A percentile compares a stretch with the other conserved stretches of the same genome.
These are phyloP conservation scores for Ormyrus labotus DNA, from an alignment of 2,888 invertebrate species.

Conservation along the genomic window DNA sequence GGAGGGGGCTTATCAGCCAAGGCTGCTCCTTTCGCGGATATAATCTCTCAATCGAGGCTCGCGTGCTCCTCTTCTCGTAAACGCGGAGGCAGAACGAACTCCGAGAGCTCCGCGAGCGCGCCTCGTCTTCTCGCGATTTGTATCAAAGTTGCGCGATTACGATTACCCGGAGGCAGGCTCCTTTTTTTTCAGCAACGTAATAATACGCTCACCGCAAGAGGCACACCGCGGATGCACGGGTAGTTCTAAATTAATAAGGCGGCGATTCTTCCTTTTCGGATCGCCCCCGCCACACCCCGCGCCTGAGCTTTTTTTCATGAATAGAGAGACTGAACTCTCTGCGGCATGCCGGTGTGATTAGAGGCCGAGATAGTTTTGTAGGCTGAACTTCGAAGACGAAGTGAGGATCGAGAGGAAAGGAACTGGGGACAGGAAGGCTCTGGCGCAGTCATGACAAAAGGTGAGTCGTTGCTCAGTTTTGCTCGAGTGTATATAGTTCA, in stretches of 20 bases:
- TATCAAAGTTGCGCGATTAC: not conserved
- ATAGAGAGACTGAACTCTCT: conserved; percentile 3
- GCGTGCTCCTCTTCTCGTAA: not conserved
- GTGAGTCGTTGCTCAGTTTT: conserved; percentile 17
- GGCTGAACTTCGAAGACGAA: not conserved
- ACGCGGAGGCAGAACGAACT: not conserved
- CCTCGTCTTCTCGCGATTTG: not conserved
- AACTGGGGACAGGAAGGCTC: not conserved
- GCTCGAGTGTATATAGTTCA: not conserved
- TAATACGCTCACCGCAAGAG: not conserved
- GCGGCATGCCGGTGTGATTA: not conserved
- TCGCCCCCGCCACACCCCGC: not conserved
- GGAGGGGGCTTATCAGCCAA: conserved; percentile 32
- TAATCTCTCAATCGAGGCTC: conserved; percentile 39
- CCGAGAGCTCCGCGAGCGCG: not conserved
- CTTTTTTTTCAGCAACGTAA: not conserved
- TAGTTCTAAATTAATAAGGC: conserved; percentile 7
- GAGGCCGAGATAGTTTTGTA: conserved; percentile 11
- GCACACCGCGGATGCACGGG: not conserved
- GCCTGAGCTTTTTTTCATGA: conserved; percentile 7
- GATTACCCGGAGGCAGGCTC: no score
- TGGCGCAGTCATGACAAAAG: conserved; percentile 39
- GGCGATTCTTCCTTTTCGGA: conserved; percentile 13
- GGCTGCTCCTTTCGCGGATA: conserved; percentile 39
- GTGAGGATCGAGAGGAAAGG: no score